Evolutionary conservation across 2,888 invertebrate species (phyloP).

Genomic region (Endomychus coccineus): DNA sequence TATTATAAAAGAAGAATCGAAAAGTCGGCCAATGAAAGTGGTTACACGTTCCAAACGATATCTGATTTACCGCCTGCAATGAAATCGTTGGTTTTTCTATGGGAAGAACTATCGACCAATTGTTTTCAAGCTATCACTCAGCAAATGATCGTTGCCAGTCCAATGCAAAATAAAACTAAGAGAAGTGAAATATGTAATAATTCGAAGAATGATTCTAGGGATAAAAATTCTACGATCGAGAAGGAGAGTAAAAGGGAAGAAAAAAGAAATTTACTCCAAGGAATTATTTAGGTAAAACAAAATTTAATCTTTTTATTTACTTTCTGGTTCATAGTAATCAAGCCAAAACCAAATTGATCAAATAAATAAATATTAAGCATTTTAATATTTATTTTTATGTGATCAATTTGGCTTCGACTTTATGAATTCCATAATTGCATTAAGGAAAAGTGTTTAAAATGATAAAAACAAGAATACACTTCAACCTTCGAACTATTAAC

Average conservation of each 20-base stretch:
- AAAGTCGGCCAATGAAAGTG: too few relatives aligned
- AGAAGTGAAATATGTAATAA: constrained; percentile 28
- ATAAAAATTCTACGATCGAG: constrained; percentile 39
- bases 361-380: too few relatives aligned
- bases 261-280: constrained; percentile 51
- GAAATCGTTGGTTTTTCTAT: constrained; percentile 78
- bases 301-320: too few relatives aligned
- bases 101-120: constrained; percentile 75
- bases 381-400: too few relatives aligned
- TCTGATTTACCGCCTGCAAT: constrained; percentile 80
- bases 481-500: too few relatives aligned
- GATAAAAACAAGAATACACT: too few relatives aligned
- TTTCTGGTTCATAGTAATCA: too few relatives aligned
- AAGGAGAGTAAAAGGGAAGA: constrained; percentile 49
- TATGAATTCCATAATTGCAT: too few relatives aligned
- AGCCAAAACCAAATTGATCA: too few relatives aligned
- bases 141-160: constrained; percentile 54
- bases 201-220: constrained; percentile 38
- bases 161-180: constrained; percentile 37
- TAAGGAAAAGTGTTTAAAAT: too few relatives aligned
- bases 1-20: constrained; percentile 52
- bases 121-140: constrained; percentile 60
- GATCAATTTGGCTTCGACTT: too few relatives aligned
- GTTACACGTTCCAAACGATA: constrained; percentile 51
- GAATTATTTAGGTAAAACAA: constrained; percentile 40